Base-by-base conservation (phyloP, 2,797 vertebrate species). In the Gymnodraco acuticeps region DNA sequence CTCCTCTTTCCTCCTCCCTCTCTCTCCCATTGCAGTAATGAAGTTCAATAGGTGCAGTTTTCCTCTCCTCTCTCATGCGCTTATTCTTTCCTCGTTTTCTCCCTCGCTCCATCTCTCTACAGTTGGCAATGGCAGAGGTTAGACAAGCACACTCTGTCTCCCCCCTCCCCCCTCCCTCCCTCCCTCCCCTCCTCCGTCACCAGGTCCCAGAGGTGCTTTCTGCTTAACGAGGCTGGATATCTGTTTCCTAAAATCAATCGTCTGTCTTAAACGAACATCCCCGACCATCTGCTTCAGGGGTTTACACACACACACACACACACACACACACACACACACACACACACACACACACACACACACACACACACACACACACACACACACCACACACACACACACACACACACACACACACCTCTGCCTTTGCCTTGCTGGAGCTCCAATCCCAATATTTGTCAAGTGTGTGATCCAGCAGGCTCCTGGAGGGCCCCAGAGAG, bases 251-350 rank as follows among this genome's bases (percentile, higher is more conserved):
- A 96, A 96, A 99, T 99, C 96, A 94, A 95, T 94, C 90, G 92
- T 93, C 95, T 93, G 93, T 92, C 93, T 94, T 98, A 97, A 99
- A 97, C 95, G 97, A 96, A 96, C 96, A 96, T 97, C 96, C 95
- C 94, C 90, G 93, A 94, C 97, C 98, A 98, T 98, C 97, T 99
- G 98, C 96, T 99, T 84, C 89, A 75, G 87, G 86, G 88, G 93
- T 94, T 95, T 91, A 93, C 92, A 45, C 88, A 84, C 81, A 81
- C 81, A 74, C 54, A 74, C 47, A 23, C 80, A 23, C 65, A 72
- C 60, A 63, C 70, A 70, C 73, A 77, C 70, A 67, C 67, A 64
- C 61, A 69, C 59, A 64, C 71, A 70, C 70, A 74, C 75, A 72
- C 77, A 75, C 67, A 75, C 77, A 77, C 67, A 48, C 60, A 15